Evolutionary conservation across 1,140 invertebrate species (phyloP).

Genomic region (Drosophila gunungcola): DNA sequence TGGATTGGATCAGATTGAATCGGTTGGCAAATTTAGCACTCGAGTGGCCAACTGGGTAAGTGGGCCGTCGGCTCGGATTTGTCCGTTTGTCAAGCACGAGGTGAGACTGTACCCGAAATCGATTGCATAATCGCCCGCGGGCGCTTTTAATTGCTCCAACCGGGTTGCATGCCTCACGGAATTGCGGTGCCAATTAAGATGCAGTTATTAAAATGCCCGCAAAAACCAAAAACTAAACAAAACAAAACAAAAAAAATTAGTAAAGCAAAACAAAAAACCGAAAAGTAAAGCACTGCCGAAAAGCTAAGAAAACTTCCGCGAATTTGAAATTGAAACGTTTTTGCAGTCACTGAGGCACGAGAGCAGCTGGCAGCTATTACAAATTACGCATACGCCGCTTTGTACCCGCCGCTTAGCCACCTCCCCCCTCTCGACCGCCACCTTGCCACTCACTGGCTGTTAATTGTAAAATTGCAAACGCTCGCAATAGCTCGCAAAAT

Average conservation of each 20-base stretch:
- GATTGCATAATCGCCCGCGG: slow-evolving; percentile 43
- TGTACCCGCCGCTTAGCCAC: slow-evolving; percentile 29
- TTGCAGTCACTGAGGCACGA: slow-evolving; percentile 78
- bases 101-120: slow-evolving; percentile 46
- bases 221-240: slow-evolving; percentile 17
- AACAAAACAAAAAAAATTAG: slow-evolving; percentile 9
- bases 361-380: slow-evolving; percentile 59
- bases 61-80: slow-evolving; percentile 19
- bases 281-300: slow-evolving; percentile 17
- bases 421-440: background rate
- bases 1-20: background rate
- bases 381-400: slow-evolving; percentile 78
- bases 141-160: slow-evolving; percentile 46
- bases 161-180: slow-evolving; percentile 53
- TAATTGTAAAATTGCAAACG: slow-evolving; percentile 58
- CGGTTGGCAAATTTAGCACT: slow-evolving; percentile 40
- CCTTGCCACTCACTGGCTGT: slow-evolving; percentile 17
- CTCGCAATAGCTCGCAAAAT: slow-evolving; percentile 45
- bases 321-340: slow-evolving; percentile 74
- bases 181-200: slow-evolving; percentile 51
- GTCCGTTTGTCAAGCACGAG: slow-evolving; percentile 45
- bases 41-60: slow-evolving; percentile 36
- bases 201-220: slow-evolving; percentile 47
- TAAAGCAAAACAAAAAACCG: slow-evolving; percentile 2
- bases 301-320: slow-evolving; percentile 40